Percentiles rank a stretch among this genome's conserved stretches.
Evolutionary conservation across 2,888 invertebrate species (phyloP).

Genomic region (Ryuthela nishihirai): DNA sequence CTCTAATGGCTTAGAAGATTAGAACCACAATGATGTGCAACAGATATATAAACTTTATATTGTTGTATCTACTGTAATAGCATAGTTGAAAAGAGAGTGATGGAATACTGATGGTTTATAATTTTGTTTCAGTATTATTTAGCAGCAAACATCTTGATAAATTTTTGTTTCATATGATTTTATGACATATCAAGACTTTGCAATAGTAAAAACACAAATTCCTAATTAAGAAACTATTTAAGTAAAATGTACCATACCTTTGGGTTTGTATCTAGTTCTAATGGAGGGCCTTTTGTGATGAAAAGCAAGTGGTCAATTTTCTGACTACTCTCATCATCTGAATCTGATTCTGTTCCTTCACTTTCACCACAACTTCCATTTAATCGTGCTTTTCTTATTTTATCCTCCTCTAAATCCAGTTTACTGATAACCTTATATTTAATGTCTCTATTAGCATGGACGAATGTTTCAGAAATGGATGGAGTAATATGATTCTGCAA

Average conservation of each 20-base stretch:
- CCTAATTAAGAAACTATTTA: not conserved
- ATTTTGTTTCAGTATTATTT: too few species aligned
- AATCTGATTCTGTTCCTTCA: slow-evolving; percentile 42
- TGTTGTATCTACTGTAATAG: too few species aligned
- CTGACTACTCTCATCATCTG: slow-evolving; percentile 21
- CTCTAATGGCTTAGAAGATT: too few species aligned
- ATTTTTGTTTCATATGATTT: too few species aligned
- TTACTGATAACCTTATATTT: slow-evolving; percentile 44
- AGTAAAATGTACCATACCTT: slow-evolving; percentile 11
- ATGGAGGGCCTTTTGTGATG: slow-evolving; percentile 47
- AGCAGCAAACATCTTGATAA: too few species aligned
- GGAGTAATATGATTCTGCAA: slow-evolving; percentile 2
- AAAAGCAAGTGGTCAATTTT: slow-evolving; percentile 36
- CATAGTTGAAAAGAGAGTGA: too few species aligned
- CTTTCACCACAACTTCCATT: slow-evolving; percentile 44
- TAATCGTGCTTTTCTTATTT: slow-evolving; percentile 44
- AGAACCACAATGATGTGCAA: too few species aligned
- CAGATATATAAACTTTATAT: too few species aligned
- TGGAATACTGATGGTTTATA: too few species aligned
- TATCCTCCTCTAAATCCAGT: slow-evolving; percentile 48
- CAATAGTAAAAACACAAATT: too few species aligned
- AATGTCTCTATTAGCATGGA: not conserved
- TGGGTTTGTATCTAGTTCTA: slow-evolving; percentile 45
- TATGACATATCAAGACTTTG: too few species aligned
- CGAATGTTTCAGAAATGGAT: not conserved